Evolutionary conservation across 2,113 vertebrate genomes (phyloP).

Genomic region (Elachura formosa): DNA sequence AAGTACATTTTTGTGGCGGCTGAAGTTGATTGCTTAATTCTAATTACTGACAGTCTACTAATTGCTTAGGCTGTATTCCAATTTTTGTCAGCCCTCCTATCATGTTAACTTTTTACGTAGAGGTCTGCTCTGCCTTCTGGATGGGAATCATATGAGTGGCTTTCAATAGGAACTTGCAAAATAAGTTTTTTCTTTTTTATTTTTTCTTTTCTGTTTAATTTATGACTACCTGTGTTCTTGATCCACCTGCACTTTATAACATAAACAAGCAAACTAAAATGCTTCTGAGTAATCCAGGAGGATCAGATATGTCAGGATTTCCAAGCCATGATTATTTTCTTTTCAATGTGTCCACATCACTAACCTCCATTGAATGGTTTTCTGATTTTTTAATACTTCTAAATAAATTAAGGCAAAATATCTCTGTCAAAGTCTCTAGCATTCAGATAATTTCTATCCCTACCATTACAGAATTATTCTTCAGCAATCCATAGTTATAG

Average conservation of each 20-base stretch:
- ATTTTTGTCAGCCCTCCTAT: conserved; percentile 29
- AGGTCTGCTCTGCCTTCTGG: conserved; percentile 31
- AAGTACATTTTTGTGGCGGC: not conserved
- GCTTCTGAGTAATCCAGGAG: not conserved
- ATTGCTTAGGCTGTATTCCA: conserved; percentile 54
- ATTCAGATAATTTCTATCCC: not conserved
- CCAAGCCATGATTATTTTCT: not conserved
- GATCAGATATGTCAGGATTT: not conserved
- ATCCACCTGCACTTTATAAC: not conserved
- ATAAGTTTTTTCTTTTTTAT: too few species aligned
- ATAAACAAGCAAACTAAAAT: not conserved
- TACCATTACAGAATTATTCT: not conserved
- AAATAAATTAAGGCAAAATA: not conserved
- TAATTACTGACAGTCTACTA: conserved; percentile 56
- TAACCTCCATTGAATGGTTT: not conserved
- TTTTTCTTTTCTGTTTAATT: not conserved
- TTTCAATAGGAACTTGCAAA: not conserved
- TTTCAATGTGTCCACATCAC: not conserved
- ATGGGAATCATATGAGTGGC: not conserved
- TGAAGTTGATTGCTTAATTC: conserved; percentile 58
- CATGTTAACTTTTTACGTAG: conserved; percentile 2
- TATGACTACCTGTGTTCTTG: not conserved
- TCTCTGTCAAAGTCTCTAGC: not conserved
- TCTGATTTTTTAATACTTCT: not conserved
- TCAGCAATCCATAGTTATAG: not conserved